Evolutionary conservation across 2,888 invertebrate species (phyloP), one percentile per base, ranked within the genome.

Genomic region (Eristalinus aeneus): DNA sequence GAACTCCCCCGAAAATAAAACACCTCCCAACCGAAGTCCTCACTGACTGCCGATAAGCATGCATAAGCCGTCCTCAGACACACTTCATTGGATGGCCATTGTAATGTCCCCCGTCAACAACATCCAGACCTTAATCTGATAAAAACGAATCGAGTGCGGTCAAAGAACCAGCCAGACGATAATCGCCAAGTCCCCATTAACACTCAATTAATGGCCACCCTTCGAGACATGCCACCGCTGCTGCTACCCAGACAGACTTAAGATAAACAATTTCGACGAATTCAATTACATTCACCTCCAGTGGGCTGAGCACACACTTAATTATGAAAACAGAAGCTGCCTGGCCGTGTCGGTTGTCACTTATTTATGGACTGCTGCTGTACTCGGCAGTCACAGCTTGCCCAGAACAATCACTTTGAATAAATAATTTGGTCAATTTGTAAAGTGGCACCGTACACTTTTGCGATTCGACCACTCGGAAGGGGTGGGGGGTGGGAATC

Each of bases 351-450:
- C 27, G 39, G 61, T 72, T 31, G 63, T 16, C 34, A 58, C 68
- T 83, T 78, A 71, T 72, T 65, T 39, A 82, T 56, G 68, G 71
- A 73, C 69, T 56, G 46, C 20, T 61, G 34, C 54, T 65, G 68
- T 32, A 46, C 61, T 65, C 75, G 84, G 71, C 60, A 79, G 16
- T 53, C 75, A 84, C 79, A 71, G 79, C 65, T 54, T 53, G 27
- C 60, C 56, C 39, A 56, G 32, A 63, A 63, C 73, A 75, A 75
- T 79, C 65, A 75, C 79, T 75, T 79, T 84, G 84, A 84, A 84
- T 84, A 84, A 84, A 84, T 84, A 71, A 84, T 84, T 79, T 56
- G 65, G 74, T 84, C 79, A 79, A 84, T 79, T 84, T 74, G 84
- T 84, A 75, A 71, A 84, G 79, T 79, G 79, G 65, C 75, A 79